A percentile compares a stretch with the other conserved stretches of the same genome.
These are phyloP conservation scores for Dipodomys spectabilis DNA, from an alignment of 2,113 vertebrate species.

Conservation along the genomic window DNA sequence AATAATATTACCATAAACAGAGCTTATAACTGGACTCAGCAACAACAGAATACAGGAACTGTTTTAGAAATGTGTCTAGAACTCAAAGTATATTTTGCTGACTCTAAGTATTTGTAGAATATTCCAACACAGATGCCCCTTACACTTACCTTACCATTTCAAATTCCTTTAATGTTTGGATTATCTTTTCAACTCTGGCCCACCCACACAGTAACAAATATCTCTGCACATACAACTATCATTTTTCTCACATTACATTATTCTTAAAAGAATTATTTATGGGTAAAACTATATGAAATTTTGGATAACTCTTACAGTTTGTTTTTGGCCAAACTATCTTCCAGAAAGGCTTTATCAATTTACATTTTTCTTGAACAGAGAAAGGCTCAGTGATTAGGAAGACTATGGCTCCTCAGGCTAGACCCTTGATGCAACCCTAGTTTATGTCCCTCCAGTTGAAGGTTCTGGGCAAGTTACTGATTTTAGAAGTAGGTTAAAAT, in stretches of 20 bases:
- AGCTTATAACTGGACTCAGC: not conserved
- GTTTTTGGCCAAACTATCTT: not conserved
- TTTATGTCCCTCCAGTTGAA: not conserved
- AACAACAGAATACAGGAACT: not conserved
- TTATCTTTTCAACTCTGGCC: not conserved
- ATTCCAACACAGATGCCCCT: not conserved
- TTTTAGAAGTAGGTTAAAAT: constrained; percentile 34
- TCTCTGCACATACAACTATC: not conserved
- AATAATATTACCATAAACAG: not conserved
- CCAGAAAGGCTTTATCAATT: not conserved
- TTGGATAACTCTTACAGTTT: constrained; percentile 18
- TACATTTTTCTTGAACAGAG: not conserved
- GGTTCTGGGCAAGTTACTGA: not conserved
- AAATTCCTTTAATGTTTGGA: not conserved
- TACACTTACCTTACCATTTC: not conserved
- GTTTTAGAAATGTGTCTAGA: not conserved
- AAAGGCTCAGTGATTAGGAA: not conserved
- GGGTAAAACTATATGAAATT: not conserved
- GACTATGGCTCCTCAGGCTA: not conserved
- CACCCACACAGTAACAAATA: not conserved
- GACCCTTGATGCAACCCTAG: not conserved
- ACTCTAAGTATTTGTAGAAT: not conserved
- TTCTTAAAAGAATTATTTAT: constrained; percentile 20
- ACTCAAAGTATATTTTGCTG: not conserved
- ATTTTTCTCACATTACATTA: not conserved